phyloP scores from a whole-genome alignment of 37 sponge, comb jelly and placozoan species.

The Chondrosia reniformis region DNA sequence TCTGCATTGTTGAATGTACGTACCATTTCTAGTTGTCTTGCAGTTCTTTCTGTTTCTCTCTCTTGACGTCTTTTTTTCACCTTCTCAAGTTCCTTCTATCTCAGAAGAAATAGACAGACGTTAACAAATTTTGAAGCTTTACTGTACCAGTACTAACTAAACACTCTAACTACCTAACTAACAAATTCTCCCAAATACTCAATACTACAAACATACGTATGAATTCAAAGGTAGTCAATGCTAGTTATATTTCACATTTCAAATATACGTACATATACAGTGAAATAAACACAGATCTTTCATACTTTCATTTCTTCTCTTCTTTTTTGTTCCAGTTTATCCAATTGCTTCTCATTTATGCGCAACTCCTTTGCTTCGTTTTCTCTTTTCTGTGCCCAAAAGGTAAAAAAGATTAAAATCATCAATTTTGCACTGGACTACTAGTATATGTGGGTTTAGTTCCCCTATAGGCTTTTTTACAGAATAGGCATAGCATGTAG shows the following conservation, averaged over 20 bases:
- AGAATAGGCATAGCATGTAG: too few relatives aligned
- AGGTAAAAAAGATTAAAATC: too few relatives aligned
- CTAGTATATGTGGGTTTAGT: too few relatives aligned
- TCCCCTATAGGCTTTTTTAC: too few relatives aligned
- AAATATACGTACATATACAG: neutral
- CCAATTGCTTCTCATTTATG: slow-evolving; percentile 58
- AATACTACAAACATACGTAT: too few relatives aligned
- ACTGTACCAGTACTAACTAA: neutral
- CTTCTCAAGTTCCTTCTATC: slow-evolving; percentile 88
- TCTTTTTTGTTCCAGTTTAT: slow-evolving; percentile 54
- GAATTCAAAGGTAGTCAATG: too few relatives aligned
- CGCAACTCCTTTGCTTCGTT: slow-evolving; percentile 52
- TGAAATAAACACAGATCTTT: neutral
- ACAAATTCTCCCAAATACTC: too few relatives aligned
- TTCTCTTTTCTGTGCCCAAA: slow-evolving; percentile 88
- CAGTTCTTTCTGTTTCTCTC: slow-evolving; percentile 88
- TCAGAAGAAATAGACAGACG: neutral
- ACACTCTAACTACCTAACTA: too few relatives aligned
- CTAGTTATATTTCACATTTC: too few relatives aligned
- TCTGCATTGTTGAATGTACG: slow-evolving; percentile 22
- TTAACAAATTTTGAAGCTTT: neutral
- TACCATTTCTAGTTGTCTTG: slow-evolving; percentile 84
- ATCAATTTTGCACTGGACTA: too few relatives aligned
- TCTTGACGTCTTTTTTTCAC: slow-evolving; percentile 82
- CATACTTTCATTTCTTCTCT: slow-evolving; percentile 73